Evolutionary conservation across 2,113 vertebrate species (phyloP), one percentile per base, ranked within the genome.

Genomic region (Gasterosteus nipponicus): DNA sequence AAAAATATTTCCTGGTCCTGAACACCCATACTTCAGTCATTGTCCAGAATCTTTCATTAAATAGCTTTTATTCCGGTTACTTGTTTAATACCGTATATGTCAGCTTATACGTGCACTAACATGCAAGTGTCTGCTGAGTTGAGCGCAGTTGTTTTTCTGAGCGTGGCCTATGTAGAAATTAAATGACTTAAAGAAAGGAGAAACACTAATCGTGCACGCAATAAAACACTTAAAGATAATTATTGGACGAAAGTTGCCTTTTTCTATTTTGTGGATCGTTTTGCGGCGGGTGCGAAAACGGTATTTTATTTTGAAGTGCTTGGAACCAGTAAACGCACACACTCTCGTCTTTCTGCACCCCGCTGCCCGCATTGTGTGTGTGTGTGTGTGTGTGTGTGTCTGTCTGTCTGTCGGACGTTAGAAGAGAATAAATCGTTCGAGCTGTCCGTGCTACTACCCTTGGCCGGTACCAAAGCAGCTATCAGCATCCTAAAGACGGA

Each of bases 291-390:
- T 33, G 46, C 59, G 1, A 26, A 54, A 5, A 26, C 0, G 2
- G 5, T 26, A 54, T 72, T 78, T 85, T 86, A 79, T 79, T 78
- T 58, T 72, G 56, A 0, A 46, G 49, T 3, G 0, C 0, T 35
- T 57, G 75, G 79, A 75, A 75, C 12, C 66, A 1, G 19, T 18
- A n/a, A 11, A 33, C 56, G 9, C 31, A 8, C 31, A 29, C 31
- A 9, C 42, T 8, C 47, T 7, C 41, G 11, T 5, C 10, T 41
- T n/a, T 5, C 14, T 38, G 10, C 22, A 0, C n/a, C 9, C 22
- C 6, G 11, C 16, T 33, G 15, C 15, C 1, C 57, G 26, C 31
- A 38, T 16, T 16, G 33, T 59, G 4, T 39, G 18, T n/a, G 63
- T 26, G 22, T 26, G n/a, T n/a, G n/a, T n/a, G n/a, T n/a, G n/a